These are phyloP conservation scores for Bombus sibiricus DNA, from an alignment of 1,140 invertebrate genomes.

Conservation along the genomic window DNA sequence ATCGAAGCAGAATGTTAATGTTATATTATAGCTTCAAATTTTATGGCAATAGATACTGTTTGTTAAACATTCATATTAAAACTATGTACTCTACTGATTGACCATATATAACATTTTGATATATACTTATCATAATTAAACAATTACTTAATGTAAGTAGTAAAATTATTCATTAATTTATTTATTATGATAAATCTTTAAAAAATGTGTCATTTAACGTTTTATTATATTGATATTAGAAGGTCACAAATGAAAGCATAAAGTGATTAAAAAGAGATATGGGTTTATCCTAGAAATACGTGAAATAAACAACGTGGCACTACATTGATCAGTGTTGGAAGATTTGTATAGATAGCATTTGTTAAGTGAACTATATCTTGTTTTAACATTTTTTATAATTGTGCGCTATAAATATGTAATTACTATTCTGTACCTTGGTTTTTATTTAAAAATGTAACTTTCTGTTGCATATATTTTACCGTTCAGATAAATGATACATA, in stretches of 20 bases:
- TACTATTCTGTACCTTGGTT: background rate
- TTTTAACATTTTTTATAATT: background rate
- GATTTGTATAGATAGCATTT: background rate
- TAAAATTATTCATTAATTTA: conserved; percentile 4
- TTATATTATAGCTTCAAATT: conserved; percentile 45
- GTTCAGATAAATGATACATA: background rate
- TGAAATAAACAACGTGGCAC: conserved; percentile 4
- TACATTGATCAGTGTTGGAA: conserved; percentile 5
- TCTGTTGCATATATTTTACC: conserved; percentile 9
- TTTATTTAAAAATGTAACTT: background rate
- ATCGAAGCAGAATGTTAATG: conserved; percentile 39
- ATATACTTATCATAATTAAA: background rate
- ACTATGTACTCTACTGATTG: conserved; percentile 10
- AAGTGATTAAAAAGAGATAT: background rate
- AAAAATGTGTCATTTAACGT: background rate
- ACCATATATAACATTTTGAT: conserved; percentile 5
- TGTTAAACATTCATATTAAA: conserved; percentile 44
- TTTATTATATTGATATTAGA: background rate
- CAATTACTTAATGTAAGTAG: background rate
- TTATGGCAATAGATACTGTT: conserved; percentile 41
- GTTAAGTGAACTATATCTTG: background rate
- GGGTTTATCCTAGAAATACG: background rate
- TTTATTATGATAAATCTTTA: background rate
- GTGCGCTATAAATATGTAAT: background rate
- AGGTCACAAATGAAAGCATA: background rate